Percentiles rank a stretch among this genome's conserved stretches.
Evolutionary conservation across 2,113 vertebrate species (phyloP).

Genomic region (Cranoglanis bouderius): DNA sequence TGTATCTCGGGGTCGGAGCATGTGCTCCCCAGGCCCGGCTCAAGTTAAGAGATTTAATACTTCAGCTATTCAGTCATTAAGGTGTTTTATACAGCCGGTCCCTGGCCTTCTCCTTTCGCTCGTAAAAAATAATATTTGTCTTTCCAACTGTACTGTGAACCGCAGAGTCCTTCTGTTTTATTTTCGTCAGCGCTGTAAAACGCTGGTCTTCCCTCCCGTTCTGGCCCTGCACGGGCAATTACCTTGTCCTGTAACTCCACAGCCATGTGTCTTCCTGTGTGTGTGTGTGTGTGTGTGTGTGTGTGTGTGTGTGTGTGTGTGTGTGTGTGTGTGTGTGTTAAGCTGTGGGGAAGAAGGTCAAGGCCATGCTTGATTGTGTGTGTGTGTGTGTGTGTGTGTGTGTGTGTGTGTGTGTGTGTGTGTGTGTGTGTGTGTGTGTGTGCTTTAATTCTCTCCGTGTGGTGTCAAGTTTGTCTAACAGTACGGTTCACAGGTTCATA

Average conservation of each 20-base stretch:
- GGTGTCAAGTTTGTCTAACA: constrained; percentile 4
- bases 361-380: constrained; percentile 55
- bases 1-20: constrained; percentile 55
- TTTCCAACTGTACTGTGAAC: constrained; percentile 79
- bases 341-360: constrained; percentile 62
- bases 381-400: constrained; percentile 40
- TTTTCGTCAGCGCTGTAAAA: constrained; percentile 75
- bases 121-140: constrained; percentile 81
- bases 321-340: constrained; percentile 40
- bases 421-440: constrained; percentile 34
- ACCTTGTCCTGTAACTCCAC: constrained; percentile 58
- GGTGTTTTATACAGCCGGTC: constrained; percentile 68
- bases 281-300: constrained; percentile 48
- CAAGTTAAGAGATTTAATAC: constrained; percentile 73
- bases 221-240: constrained; percentile 56
- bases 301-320: constrained; percentile 35
- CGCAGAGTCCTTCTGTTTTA: constrained; percentile 77
- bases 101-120: constrained; percentile 68
- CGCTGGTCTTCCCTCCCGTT: constrained; percentile 62
- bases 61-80: constrained; percentile 77
- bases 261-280: constrained; percentile 30
- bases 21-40: constrained; percentile 49
- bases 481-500: background rate
- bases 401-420: constrained; percentile 34
- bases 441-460: constrained; percentile 47